Conservation (phyloP, 2,113 vertebrate species). For the Montifringilla adamsi region DNA sequence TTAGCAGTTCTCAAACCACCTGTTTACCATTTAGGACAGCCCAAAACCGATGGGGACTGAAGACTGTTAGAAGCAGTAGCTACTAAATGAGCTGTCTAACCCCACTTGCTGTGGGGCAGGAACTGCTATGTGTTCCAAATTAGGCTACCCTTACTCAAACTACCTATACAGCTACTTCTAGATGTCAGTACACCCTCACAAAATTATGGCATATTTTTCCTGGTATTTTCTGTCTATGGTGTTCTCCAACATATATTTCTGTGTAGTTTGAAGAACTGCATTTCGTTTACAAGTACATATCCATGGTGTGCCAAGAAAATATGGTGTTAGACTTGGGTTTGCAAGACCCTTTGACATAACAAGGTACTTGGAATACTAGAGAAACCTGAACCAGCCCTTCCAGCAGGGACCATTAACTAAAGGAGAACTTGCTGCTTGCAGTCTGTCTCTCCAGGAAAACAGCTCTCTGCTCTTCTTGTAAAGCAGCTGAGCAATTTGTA, state of each 20-base stretch:
- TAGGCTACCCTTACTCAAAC: background rate
- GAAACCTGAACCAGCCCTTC: background rate
- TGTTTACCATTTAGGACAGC: background rate
- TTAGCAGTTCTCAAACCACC: background rate
- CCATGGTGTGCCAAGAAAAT: background rate
- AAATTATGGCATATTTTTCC: background rate
- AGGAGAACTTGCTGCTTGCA: background rate
- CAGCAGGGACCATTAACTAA: background rate
- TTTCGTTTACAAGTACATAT: background rate
- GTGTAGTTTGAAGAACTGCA: background rate
- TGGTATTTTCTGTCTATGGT: background rate
- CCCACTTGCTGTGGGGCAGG: background rate
- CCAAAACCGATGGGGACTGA: accelerated
- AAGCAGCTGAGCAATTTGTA: background rate
- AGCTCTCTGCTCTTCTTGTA: background rate
- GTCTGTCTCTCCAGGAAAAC: background rate
- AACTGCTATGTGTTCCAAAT: background rate
- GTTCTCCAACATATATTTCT: background rate
- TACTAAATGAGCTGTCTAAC: background rate
- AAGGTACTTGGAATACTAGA: background rate
- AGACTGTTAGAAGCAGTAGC: background rate
- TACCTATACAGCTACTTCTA: background rate
- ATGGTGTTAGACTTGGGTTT: background rate
- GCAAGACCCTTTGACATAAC: background rate
- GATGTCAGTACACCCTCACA: background rate